phyloP scores from a whole-genome alignment of 37 sponge, comb jelly and placozoan genomes.

The Cliona cf. orientalis region DNA sequence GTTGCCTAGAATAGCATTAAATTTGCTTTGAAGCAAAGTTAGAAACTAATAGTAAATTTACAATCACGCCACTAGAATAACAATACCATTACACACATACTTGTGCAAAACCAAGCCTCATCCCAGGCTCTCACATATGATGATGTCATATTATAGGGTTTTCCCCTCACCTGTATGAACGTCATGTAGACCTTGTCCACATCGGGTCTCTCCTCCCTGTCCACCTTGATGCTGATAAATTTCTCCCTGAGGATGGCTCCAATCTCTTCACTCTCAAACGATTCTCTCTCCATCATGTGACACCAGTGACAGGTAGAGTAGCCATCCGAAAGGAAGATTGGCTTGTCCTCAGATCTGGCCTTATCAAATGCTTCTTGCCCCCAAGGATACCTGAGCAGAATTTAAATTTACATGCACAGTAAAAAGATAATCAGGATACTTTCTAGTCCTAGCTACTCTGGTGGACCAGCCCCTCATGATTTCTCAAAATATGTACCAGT shows the following conservation, averaged over 20 bases:
- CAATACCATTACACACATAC: too few species aligned
- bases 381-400: conserved; percentile 75
- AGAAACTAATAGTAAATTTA: too few species aligned
- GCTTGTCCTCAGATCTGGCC: conserved; percentile 69
- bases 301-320: conserved; percentile 91
- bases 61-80: too few species aligned
- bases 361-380: conserved; percentile 75
- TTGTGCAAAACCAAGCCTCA: too few species aligned
- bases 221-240: conserved; percentile 83
- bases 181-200: conserved; percentile 85
- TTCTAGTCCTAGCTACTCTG: too few species aligned
- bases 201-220: conserved; percentile 83
- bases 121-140: too few species aligned
- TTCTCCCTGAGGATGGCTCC: conserved; percentile 45
- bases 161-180: conserved; percentile 15
- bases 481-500: too few species aligned
- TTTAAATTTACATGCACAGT: neutral
- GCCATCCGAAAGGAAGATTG: conserved; percentile 79
- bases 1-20: conserved; percentile 63
- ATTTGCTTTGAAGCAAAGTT: too few species aligned
- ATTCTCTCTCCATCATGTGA: conserved; percentile 87
- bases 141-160: neutral
- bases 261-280: conserved; percentile 65
- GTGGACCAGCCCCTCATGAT: too few species aligned
- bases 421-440: neutral